Base-by-base conservation (phyloP, 1,140 invertebrate species). In the Mylabris phalerata region DNA sequence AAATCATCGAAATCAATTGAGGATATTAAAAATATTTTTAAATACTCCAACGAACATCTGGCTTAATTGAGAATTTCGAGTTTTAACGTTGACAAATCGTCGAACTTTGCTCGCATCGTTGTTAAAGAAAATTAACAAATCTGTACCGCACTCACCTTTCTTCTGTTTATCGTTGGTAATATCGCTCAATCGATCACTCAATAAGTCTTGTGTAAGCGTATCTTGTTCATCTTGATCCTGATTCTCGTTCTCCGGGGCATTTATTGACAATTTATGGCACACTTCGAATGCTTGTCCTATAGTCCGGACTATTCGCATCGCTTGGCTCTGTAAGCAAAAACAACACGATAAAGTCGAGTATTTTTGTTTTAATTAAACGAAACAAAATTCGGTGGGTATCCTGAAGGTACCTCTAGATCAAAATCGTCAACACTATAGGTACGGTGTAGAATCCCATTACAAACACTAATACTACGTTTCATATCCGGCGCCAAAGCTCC, bases 201-300 rank as follows among this genome's bases (percentile, higher is more conserved):
- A 75, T 60, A 79, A 70, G 65, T 81, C 81, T 60, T 79, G 77
- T 42, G 78, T 82, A 50, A 78, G 75, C 57, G 81, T 79, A 65
- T 84, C 82, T 54, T 81, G 80, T 60, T 82, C 78, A 64, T 83
- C 80, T 50, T 84, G 81, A 65, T 83, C 82, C 65, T 80, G 77
- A 67, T 82, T 79, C 64, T 80, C 71, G 40, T 73, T 65, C 6
- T 80, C 75, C 7, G 72, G 72, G 50, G 66, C 70, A 54, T 60
- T 68, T 57, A 74, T 73, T 67, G 87, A 88, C 75, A 91, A 82
- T 79, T 97, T 97, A 83, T 98, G 95, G 80, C 95, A 98, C 71
- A 98, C 94, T 79, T 98, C 96, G 79, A 99, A 99, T 13, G 96
- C 96, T 78, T 98, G 95, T 38, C 96, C 95, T 60, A 99, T 94